Percentiles rank a stretch among this genome's conserved stretches.
These are phyloP conservation scores for Agrotis puta DNA, from an alignment of 2,888 invertebrate species.

Conservation along the genomic window DNA sequence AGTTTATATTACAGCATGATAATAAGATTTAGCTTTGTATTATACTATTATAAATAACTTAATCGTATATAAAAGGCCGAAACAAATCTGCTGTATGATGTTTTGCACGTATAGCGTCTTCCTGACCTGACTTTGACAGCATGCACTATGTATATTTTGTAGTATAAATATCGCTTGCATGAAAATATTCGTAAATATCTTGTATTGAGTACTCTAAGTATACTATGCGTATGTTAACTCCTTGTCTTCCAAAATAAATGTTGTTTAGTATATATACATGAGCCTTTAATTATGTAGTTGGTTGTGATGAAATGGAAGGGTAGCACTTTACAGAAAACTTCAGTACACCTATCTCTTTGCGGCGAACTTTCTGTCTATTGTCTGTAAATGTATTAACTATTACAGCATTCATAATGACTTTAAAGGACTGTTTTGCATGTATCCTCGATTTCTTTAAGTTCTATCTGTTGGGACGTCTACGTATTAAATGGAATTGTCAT, in stretches of 20 bases:
- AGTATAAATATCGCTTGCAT: conserved; percentile 86
- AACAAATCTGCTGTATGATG: conserved; percentile 71
- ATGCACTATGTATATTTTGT: conserved; percentile 86
- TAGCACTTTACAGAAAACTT: conserved; percentile 72
- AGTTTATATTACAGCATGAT: conserved; percentile 74
- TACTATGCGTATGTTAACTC: conserved; percentile 78
- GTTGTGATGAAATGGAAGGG: conserved; percentile 74
- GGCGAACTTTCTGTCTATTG: conserved; percentile 63
- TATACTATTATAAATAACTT: conserved; percentile 64
- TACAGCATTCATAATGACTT: conserved; percentile 49
- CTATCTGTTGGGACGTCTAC: conserved; percentile 63
- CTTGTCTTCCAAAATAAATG: conserved; percentile 91
- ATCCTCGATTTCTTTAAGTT: conserved; percentile 72
- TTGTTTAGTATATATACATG: conserved; percentile 82
- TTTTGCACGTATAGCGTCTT: conserved; percentile 77
- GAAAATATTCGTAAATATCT: conserved; percentile 80
- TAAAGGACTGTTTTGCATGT: conserved; percentile 79
- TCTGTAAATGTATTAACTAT: conserved; percentile 58
- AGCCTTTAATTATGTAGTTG: conserved; percentile 79
- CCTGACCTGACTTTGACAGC: conserved; percentile 73
- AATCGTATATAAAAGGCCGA: conserved; percentile 66
- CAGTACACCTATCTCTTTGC: conserved; percentile 69
- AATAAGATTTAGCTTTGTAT: conserved; percentile 71
- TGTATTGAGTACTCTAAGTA: conserved; percentile 75
- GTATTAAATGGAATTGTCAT: conserved; percentile 63